These are phyloP conservation scores for Bombus consobrinus DNA, from an alignment of 1,140 invertebrate species.

Conservation along the genomic window DNA sequence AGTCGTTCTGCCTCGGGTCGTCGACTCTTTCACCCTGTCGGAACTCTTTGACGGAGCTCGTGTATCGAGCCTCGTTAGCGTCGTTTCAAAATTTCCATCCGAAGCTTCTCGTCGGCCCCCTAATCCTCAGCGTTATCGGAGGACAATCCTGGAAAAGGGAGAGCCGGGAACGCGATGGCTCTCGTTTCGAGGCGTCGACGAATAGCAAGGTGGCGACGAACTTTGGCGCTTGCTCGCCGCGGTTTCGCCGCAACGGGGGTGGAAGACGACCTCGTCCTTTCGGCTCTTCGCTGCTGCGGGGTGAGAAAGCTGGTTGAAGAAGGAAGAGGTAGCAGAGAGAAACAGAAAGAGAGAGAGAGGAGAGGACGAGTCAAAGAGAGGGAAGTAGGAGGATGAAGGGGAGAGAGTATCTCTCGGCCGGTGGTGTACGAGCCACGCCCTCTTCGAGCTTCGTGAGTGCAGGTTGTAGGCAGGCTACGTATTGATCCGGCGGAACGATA, in stretches of 20 bases:
- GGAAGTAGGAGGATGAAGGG: conserved; percentile 20
- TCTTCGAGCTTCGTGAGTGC: conserved; percentile 78
- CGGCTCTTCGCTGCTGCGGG: neutral
- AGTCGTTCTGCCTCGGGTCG: neutral
- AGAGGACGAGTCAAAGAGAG: neutral
- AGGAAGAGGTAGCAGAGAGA: conserved; percentile 15
- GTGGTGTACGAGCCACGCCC: conserved; percentile 81
- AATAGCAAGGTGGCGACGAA: conserved; percentile 31
- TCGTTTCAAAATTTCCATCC: neutral
- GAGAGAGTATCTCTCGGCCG: conserved; percentile 70
- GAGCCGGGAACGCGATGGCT: neutral
- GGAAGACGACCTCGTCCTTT: conserved; percentile 70
- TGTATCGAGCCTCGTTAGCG: neutral
- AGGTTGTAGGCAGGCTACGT: conserved; percentile 80
- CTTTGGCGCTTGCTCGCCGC: conserved; percentile 36
- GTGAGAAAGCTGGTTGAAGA: neutral
- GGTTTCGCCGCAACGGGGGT: conserved; percentile 35
- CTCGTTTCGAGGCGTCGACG: conserved; percentile 3
- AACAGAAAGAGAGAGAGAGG: conserved; percentile 33
- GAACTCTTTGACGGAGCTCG: too few species aligned
- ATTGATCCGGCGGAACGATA: conserved; percentile 82
- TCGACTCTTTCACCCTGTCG: neutral
- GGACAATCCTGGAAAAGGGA: neutral
- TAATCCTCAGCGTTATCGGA: too few species aligned
- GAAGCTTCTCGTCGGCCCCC: neutral